Evolutionary conservation across 2,888 invertebrate genomes (phyloP), one percentile per base, ranked within the genome.

Genomic region (Stenotaenia linearis): DNA sequence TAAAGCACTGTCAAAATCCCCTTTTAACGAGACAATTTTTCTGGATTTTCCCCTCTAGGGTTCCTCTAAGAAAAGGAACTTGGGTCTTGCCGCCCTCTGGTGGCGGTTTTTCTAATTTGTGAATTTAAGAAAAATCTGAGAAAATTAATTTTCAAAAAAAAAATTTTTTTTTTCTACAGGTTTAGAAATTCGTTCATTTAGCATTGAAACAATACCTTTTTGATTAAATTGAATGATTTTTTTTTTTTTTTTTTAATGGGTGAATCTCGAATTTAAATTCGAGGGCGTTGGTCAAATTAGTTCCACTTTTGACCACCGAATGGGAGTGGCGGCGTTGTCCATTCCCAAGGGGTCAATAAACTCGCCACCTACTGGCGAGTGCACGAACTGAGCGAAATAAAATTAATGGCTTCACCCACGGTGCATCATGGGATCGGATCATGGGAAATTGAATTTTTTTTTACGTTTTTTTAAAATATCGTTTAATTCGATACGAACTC

Each of bases 231-330:
- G 21, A 56, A 56, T n/a, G n/a, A n/a, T n/a, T n/a, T n/a, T n/a
- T n/a, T n/a, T n/a, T n/a, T n/a, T n/a, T n/a, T n/a, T n/a, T n/a
- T n/a, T n/a, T n/a, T n/a, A n/a, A n/a, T n/a, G n/a, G n/a, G n/a
- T n/a, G n/a, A n/a, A n/a, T 23, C 21, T 56, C 56, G 21, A 56
- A 56, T 56, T 56, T 4, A 56, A 56, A 56, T 56, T 23, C 18
- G 56, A 23, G 56, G 56, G 56, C 56, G 56, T 56, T 56, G 56
- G 56, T 56, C 56, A 56, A 56, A 56, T 56, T 56, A 56, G 56
- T 56, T 56, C 56, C 56, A 56, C 56, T 56, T 56, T 56, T 56
- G 56, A 56, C 56, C 56, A 56, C 56, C 56, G 10, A 10, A 5
- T 56, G 56, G 56, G 56, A 56, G 56, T 56, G 56, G 56, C 18